Percentiles rank a stretch among this genome's conserved stretches.
Evolutionary conservation across 2,888 invertebrate species (phyloP).

Genomic region (Spodoptera littoralis): DNA sequence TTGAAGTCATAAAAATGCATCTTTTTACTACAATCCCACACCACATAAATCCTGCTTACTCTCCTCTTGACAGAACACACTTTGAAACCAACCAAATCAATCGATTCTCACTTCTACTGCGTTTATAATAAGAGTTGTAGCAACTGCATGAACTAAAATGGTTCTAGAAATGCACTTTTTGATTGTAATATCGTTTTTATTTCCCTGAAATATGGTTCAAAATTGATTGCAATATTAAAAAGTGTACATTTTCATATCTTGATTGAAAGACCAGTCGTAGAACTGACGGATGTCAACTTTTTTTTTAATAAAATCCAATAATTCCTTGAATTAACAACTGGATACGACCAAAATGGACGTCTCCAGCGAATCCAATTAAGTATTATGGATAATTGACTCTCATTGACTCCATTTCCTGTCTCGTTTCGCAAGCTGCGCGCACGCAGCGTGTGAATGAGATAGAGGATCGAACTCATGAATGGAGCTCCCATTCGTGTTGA

Average conservation of each 20-base stretch:
- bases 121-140: no score
- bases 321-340: slow-evolving; percentile 42
- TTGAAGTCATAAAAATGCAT: no score
- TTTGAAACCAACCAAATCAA: no score
- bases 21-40: no score
- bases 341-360: slow-evolving; percentile 40
- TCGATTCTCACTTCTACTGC: no score
- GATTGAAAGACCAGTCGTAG: not conserved
- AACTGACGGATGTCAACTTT: slow-evolving; percentile 2
- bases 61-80: no score
- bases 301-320: slow-evolving; percentile 30
- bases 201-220: no score
- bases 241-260: no score
- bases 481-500: slow-evolving; percentile 73
- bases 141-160: not conserved
- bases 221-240: no score
- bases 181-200: no score
- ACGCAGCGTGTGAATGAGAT: slow-evolving; percentile 57
- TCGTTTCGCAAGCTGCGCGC: slow-evolving; percentile 51
- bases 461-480: slow-evolving; percentile 70
- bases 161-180: no score
- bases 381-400: slow-evolving; percentile 68
- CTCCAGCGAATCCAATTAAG: slow-evolving; percentile 59
- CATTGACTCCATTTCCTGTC: slow-evolving; percentile 70
- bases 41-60: no score